These are phyloP conservation scores for Ephydatia muelleri DNA, from an alignment of 37 sponge, comb jelly and placozoan species.

Conservation along the genomic window DNA sequence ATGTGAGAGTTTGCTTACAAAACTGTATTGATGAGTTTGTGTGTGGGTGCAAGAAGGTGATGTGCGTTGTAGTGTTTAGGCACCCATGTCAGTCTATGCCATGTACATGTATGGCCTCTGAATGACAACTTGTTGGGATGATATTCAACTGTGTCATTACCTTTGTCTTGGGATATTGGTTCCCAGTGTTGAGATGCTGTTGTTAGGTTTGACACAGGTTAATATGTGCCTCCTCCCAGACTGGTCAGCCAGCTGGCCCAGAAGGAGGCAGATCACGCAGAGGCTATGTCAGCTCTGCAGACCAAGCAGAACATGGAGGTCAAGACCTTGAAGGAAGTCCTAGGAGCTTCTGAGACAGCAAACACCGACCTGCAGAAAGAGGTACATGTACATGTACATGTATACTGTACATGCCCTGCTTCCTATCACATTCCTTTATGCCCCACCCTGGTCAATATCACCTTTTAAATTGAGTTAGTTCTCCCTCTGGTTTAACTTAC, in stretches of 20 bases:
- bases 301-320: constrained; percentile 63
- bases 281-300: constrained; percentile 47
- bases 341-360: constrained; percentile 43
- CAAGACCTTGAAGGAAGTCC: constrained; percentile 38
- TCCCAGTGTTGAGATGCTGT: neutral
- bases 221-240: constrained; percentile 7
- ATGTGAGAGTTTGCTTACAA: neutral
- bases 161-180: no score
- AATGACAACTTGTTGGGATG: no score
- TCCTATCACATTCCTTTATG: no score
- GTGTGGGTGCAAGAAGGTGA: no score
- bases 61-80: no score
- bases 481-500: no score
- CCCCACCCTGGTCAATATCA: no score
- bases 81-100: no score
- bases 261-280: constrained; percentile 58
- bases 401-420: neutral
- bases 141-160: no score
- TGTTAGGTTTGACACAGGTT: neutral
- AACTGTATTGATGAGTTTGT: no score
- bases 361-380: constrained; percentile 81
- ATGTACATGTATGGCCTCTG: no score
- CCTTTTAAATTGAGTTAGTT: no score
- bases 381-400: constrained; percentile 21
- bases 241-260: constrained; percentile 49